Percentiles rank a stretch among this genome's conserved stretches.
These are phyloP conservation scores for Neotragus pygmaeus DNA, from an alignment of 2,113 vertebrate species.

Conservation along the genomic window DNA sequence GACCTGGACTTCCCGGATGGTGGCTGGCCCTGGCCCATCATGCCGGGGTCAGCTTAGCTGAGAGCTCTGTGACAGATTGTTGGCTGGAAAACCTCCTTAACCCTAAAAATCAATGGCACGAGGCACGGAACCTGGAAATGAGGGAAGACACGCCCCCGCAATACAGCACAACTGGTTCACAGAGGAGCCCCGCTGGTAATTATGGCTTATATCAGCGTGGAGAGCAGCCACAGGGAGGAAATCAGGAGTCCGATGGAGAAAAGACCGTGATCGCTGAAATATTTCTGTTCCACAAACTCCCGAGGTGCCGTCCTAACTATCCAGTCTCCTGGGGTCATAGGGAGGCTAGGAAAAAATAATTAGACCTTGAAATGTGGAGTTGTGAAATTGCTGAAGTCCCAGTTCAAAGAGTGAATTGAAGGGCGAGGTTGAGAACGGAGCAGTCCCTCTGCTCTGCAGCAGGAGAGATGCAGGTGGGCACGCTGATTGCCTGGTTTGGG, in stretches of 20 bases:
- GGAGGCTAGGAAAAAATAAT: background rate
- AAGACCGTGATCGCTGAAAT: background rate
- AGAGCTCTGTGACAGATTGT: background rate
- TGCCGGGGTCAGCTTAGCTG: fast-evolving
- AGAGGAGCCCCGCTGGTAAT: fast-evolving
- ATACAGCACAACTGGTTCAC: fast-evolving
- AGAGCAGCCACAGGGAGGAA: fast-evolving
- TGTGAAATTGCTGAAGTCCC: background rate
- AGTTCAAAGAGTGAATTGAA: fast-evolving
- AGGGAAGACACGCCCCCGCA: background rate
- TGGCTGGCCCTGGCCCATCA: background rate
- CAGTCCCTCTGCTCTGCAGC: too few species aligned
- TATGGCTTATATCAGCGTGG: fast-evolving
- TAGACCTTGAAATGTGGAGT: background rate
- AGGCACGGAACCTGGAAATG: fast-evolving
- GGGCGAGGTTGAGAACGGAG: fast-evolving
- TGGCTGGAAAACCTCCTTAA: background rate
- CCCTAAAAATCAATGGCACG: fast-evolving
- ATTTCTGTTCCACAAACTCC: too few species aligned
- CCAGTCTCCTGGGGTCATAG: fast-evolving
- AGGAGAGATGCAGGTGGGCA: background rate
- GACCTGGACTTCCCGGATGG: background rate
- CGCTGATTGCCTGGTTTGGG: fast-evolving
- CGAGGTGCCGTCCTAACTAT: fast-evolving
- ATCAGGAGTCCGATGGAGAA: background rate